Evolutionary conservation across 2,113 vertebrate genomes (phyloP), one percentile per base, ranked within the genome.

Genomic region (Myrmecophaga tridactyla): DNA sequence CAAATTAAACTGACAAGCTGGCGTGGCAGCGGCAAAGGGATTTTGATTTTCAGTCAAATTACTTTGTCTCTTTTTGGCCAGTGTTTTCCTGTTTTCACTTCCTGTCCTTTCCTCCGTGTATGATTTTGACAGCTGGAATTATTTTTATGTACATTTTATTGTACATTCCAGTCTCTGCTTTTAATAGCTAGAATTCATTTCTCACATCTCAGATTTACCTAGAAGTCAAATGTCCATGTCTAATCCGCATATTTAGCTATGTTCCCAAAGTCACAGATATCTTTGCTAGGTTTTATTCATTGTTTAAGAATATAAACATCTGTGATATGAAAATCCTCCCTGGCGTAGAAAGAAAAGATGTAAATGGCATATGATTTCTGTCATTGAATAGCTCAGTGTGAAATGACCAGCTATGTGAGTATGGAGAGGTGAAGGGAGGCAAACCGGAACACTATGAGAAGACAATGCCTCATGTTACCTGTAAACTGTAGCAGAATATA

Each of bases 1-100:
- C 88, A 96, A 96, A 96, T 94, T 85, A 87, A 96, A 94, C 72
- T 90, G 92, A 96, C 95, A 94, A 70, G 77, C 73, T 60, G 76
- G 34, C 72, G n/a, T 94, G 93, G 92, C 65, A 39, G 81, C 80
- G 56, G 82, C 96, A 88, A 31, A 86, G 82, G 73, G 56, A 80
- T 63, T 46, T 92, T 89, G 18, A 12, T 93, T 92, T 75, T 96
- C 67, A 85, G 73, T 93, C 90, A 90, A 80, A 85, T 95, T 91
- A 87, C 84, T 89, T 95, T 63, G 60, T 56, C 21, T 56, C 6
- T 65, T 70, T 86, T 80, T 39, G 39, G 46, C 77, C 43, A 63
- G 1, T 89, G 29, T 34, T 84, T 90, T 73, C 31, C 62, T 48
- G 29, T 34, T 84, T 90, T 73, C 31, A 62, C 48, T 80, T 82